Evolutionary conservation across 2,888 invertebrate species (phyloP).

Genomic region (Lobophora halterata): DNA sequence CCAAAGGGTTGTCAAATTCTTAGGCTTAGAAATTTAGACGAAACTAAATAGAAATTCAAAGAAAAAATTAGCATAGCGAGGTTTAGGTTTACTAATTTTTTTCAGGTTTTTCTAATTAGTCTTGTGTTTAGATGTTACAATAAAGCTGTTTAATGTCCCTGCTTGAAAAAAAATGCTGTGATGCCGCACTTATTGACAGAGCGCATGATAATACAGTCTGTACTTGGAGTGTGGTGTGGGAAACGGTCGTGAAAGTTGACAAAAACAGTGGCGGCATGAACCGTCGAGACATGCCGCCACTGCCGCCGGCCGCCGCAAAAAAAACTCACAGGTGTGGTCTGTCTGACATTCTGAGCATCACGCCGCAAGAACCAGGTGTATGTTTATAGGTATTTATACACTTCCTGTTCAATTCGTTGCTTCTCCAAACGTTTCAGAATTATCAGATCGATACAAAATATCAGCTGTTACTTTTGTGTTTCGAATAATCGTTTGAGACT

Average conservation of each 20-base stretch:
- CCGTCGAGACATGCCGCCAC: slow-evolving; percentile 39
- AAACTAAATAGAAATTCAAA: slow-evolving; percentile 25
- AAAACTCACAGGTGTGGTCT: slow-evolving; percentile 43
- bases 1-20: slow-evolving; percentile 27
- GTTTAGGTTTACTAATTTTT: too few species aligned
- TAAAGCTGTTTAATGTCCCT: too few species aligned
- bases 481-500: not conserved
- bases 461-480: not conserved
- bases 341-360: slow-evolving; percentile 39
- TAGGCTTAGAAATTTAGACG: slow-evolving; percentile 28
- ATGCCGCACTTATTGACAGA: slow-evolving; percentile 45
- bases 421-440: not conserved
- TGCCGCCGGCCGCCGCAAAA: slow-evolving; percentile 41
- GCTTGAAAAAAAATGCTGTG: too few species aligned
- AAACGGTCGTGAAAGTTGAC: slow-evolving; percentile 64
- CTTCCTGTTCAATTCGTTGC: slow-evolving; percentile 21
- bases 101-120: too few species aligned
- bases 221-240: slow-evolving; percentile 51
- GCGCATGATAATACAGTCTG: slow-evolving; percentile 42
- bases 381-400: slow-evolving; percentile 28
- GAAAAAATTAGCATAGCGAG: too few species aligned
- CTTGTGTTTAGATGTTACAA: too few species aligned
- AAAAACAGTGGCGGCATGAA: slow-evolving; percentile 62
- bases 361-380: slow-evolving; percentile 42
- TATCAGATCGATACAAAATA: slow-evolving; percentile 1